These are phyloP conservation scores for Bujurquina vittata DNA, from an alignment of 2,113 vertebrate species.

Conservation along the genomic window DNA sequence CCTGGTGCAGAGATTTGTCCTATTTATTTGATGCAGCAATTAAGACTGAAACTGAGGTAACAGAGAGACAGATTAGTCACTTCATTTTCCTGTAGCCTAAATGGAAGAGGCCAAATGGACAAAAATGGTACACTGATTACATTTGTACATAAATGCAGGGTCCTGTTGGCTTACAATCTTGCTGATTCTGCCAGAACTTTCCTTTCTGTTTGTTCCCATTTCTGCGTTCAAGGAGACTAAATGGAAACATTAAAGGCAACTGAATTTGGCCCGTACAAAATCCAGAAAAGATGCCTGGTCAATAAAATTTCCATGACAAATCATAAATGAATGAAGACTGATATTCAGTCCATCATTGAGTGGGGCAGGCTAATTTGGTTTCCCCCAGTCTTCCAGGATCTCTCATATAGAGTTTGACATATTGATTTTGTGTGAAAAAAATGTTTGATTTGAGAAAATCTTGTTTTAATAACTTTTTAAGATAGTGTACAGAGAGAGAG, in stretches of 20 bases:
- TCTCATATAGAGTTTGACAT: neutral
- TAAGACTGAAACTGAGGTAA: conserved; percentile 58
- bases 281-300: neutral
- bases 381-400: neutral
- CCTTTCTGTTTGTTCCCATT: neutral
- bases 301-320: conserved; percentile 13
- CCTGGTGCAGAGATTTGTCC: conserved; percentile 66
- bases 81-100: conserved; percentile 37
- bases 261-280: neutral
- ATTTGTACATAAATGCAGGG: conserved; percentile 19
- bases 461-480: neutral
- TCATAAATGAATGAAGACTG: conserved; percentile 6
- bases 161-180: conserved; percentile 1
- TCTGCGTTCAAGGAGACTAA: neutral
- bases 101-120: conserved; percentile 25
- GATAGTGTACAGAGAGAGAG: too few relatives aligned
- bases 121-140: conserved; percentile 41
- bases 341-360: neutral
- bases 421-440: neutral
- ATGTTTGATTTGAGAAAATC: neutral
- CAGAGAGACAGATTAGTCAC: conserved; percentile 47
- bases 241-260: neutral
- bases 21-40: conserved; percentile 71
- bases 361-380: neutral
- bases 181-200: conserved; percentile 16